Conservation (phyloP, 2,113 vertebrate genomes). For the Zapus hudsonius region DNA sequence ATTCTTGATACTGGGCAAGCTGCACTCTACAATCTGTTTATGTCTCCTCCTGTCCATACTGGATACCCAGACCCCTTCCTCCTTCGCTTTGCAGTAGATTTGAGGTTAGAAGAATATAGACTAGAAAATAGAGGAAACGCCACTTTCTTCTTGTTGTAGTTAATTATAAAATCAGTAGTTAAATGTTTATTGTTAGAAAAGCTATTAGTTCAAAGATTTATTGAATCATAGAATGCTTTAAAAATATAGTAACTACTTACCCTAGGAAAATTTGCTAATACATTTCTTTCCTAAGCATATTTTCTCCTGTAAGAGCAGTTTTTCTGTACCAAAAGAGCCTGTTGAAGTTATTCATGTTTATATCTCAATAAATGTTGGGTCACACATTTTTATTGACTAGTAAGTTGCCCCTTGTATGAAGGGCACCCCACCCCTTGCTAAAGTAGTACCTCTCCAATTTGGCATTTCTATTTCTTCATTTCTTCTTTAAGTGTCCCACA, state of each 20-base stretch:
- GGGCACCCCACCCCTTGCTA: fast-evolving
- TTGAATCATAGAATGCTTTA: constrained; percentile 28
- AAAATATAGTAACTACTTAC: neutral
- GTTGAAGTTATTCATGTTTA: neutral
- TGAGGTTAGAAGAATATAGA: neutral
- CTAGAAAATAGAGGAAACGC: neutral
- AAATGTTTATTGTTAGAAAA: neutral
- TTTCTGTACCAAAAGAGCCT: neutral
- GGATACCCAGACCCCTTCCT: constrained; percentile 11
- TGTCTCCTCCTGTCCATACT: neutral
- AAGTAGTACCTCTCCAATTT: too few relatives aligned
- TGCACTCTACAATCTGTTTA: neutral
- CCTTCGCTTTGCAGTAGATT: neutral
- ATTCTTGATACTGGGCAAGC: neutral
- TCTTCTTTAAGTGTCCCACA: neutral
- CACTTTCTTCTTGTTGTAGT: neutral
- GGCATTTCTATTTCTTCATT: neutral
- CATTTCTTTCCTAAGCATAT: neutral
- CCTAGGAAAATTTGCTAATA: neutral
- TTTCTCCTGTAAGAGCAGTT: neutral
- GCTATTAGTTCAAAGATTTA: neutral
- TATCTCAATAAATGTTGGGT: neutral
- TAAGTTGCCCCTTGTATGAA: neutral
- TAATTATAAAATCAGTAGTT: constrained; percentile 2
- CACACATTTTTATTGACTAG: neutral